Evolutionary conservation across 2,113 vertebrate species (phyloP).

Genomic region (Tachycineta bicolor): DNA sequence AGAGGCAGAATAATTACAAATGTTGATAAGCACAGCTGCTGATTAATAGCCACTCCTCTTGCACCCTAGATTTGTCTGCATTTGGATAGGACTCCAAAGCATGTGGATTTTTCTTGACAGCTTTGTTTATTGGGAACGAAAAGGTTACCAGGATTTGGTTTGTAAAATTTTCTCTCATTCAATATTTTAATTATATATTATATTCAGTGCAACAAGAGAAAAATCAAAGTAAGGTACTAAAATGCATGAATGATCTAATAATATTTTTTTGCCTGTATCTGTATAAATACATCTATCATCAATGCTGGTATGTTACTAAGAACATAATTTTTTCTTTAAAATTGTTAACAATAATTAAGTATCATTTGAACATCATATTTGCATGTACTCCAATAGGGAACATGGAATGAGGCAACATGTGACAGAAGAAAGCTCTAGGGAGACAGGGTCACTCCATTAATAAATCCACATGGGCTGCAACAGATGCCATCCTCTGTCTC

Average conservation of each 20-base stretch:
- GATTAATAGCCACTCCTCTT: not conserved
- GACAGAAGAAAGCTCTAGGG: not conserved
- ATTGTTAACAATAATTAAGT: not conserved
- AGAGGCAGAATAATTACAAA: not conserved
- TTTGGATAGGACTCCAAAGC: not conserved
- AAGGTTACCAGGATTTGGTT: not conserved
- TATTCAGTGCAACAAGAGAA: not conserved
- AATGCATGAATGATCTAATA: not conserved
- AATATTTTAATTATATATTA: not conserved
- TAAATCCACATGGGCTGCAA: constrained; percentile 35
- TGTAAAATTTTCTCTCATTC: not conserved
- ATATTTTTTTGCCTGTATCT: not conserved
- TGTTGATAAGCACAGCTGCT: not conserved
- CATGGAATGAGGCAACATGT: not conserved
- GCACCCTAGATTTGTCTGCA: not conserved
- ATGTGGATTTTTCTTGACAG: not conserved
- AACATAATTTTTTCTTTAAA: not conserved
- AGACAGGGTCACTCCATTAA: not conserved
- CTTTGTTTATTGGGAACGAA: not conserved
- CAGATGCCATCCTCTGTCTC: constrained; percentile 19
- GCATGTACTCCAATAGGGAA: not conserved
- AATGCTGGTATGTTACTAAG: not conserved
- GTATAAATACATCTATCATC: not conserved
- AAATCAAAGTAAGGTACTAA: not conserved
- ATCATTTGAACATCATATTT: not conserved